phyloP scores from a whole-genome alignment of 2,888 invertebrate genomes.

The Ectobius pallidus region DNA sequence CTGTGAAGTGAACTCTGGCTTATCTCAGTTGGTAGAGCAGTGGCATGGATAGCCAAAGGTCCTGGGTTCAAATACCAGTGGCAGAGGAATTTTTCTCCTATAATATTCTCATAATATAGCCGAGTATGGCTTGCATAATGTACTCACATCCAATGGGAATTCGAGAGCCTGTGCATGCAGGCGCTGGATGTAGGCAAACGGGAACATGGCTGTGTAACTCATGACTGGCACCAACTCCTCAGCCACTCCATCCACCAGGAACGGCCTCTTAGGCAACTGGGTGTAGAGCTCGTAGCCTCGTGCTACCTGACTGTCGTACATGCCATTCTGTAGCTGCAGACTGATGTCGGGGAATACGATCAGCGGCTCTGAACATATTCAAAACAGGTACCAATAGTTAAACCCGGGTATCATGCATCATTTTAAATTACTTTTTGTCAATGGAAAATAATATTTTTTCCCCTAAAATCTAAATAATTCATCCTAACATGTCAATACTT shows the following conservation, averaged over 20 bases:
- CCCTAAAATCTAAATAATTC: background rate
- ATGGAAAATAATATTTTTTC: too few relatives aligned
- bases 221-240: constrained; percentile 56
- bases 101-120: too few relatives aligned
- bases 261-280: constrained; percentile 47
- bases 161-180: constrained; percentile 75
- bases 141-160: constrained; percentile 77
- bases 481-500: too few relatives aligned
- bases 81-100: too few relatives aligned
- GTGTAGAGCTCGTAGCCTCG: constrained; percentile 36
- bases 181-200: constrained; percentile 74
- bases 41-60: too few relatives aligned
- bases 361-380: background rate
- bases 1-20: too few relatives aligned
- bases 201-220: constrained; percentile 77
- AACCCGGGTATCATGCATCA: too few relatives aligned
- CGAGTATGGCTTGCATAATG: too few relatives aligned
- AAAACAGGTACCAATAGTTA: too few relatives aligned
- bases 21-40: too few relatives aligned
- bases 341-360: constrained; percentile 37
- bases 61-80: too few relatives aligned
- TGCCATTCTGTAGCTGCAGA: constrained; percentile 44
- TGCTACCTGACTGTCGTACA: constrained; percentile 42
- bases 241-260: constrained; percentile 54
- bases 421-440: too few relatives aligned